Conservation (phyloP, 2,888 invertebrate species). For the Spicauda simplicius region DNA sequence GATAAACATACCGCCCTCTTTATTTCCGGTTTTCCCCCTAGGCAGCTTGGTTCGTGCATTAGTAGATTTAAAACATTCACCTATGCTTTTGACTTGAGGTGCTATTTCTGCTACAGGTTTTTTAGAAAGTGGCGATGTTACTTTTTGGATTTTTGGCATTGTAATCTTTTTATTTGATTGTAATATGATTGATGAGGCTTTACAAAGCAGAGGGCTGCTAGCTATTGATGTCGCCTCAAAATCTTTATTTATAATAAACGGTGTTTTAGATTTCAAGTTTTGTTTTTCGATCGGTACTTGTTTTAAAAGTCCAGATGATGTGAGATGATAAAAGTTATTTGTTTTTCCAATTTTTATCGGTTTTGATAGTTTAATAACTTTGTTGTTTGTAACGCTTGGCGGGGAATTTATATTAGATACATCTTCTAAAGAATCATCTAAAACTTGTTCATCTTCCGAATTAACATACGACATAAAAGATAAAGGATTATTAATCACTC, state of each 20-base stretch:
- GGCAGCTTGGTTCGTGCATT: slow-evolving; percentile 5
- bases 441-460: slow-evolving; percentile 38
- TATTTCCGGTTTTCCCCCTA: slow-evolving; percentile 40
- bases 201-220: slow-evolving; percentile 26
- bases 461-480: slow-evolving; percentile 58
- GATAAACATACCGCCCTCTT: slow-evolving; percentile 62
- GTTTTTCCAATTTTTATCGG: slow-evolving; percentile 72
- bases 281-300: slow-evolving; percentile 28
- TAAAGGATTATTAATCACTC: slow-evolving; percentile 71
- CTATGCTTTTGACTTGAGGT: slow-evolving; percentile 59
- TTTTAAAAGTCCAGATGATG: slow-evolving; percentile 48
- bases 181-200: neutral
- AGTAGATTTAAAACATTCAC: slow-evolving; percentile 47
- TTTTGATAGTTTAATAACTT: slow-evolving; percentile 54
- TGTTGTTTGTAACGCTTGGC: slow-evolving; percentile 20
- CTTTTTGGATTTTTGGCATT: slow-evolving; percentile 1
- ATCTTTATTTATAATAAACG: slow-evolving; percentile 15
- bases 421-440: slow-evolving; percentile 41
- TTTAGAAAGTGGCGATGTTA: slow-evolving; percentile 17
- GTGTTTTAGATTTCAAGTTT: neutral
- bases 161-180: slow-evolving; percentile 1
- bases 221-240: neutral
- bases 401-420: slow-evolving; percentile 41
- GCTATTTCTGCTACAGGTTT: slow-evolving; percentile 55
- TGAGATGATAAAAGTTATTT: slow-evolving; percentile 63